Base-by-base conservation (phyloP, 2,888 invertebrate species). In the Drosophila gaucha region DNA sequence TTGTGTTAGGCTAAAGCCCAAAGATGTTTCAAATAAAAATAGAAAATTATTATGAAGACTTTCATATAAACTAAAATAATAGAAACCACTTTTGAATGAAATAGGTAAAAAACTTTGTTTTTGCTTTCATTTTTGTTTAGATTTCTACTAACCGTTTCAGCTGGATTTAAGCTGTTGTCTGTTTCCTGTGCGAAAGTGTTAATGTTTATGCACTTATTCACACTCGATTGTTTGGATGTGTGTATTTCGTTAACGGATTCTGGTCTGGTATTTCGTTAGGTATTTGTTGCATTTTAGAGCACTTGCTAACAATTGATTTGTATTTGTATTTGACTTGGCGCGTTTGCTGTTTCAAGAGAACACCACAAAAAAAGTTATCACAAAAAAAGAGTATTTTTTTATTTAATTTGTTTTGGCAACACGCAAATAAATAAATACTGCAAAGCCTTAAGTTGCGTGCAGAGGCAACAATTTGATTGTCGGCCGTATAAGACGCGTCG, bases 331-430 rank as follows among this genome's bases (percentile, higher is more conserved):
- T 36, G 43, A 55, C 55, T 60, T 28, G n/a, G 47, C 69, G 63
- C 63, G 28, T 47, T 66, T 59, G 28, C 28, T 26, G 43, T 36
- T 36, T 57, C 9, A 3, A 28, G 62, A 44, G 43, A 56, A 71
- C n/a, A n/a, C n/a, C n/a, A n/a, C n/a, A n/a, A 72, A 70, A 70
- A 71, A 71, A 58, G 6, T 43, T 36, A 46, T 52, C 68, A 71
- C 71, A 71, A 71, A 73, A 71, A 67, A 47, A 14, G 20, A 28
- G 31, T 51, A 30, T 44, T 12, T 28, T 5, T 12, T 30, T 28
- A 44, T 28, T 28, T 12, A 12, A 6, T 28, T 16, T 44, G 3
- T 38, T 8, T 18, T 38, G 6, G 6, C 10, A 50, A 20, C 31
- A 24, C 18, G 6, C 44, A 44, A 41, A 26, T 9, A 26, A n/a